Conservation (phyloP, 2,797 vertebrate genomes). For the Toxotes lorentzi region DNA sequence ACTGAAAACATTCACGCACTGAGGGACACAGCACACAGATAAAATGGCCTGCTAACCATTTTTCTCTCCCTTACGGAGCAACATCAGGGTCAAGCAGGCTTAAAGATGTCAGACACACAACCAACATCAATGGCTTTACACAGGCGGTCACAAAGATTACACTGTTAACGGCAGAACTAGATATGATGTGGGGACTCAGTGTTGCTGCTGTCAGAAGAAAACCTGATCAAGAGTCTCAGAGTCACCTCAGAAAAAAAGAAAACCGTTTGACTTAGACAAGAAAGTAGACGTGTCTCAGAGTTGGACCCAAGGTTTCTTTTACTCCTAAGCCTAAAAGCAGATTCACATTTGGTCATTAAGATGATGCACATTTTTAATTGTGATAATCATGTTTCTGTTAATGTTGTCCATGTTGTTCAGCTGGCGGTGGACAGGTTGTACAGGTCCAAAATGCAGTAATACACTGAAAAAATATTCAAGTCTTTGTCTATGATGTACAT, state of each 20-base stretch:
- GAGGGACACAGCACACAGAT: conserved; percentile 25
- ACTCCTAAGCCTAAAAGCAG: background rate
- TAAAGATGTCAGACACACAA: conserved; percentile 40
- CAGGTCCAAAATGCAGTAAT: background rate
- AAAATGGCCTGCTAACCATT: conserved; percentile 32
- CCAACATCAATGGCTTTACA: conserved; percentile 29
- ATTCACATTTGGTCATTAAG: background rate
- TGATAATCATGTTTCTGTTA: background rate
- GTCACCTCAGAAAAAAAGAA: background rate
- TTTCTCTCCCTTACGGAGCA: conserved; percentile 12
- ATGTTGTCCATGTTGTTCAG: background rate
- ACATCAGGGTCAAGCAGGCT: conserved; percentile 27
- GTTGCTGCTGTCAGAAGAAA: conserved; percentile 6
- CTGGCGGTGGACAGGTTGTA: background rate
- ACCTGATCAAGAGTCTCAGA: conserved; percentile 10
- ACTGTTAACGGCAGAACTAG: conserved; percentile 12
- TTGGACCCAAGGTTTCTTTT: background rate
- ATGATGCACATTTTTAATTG: background rate
- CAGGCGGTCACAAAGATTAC: conserved; percentile 19
- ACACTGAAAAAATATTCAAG: background rate
- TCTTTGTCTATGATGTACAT: too few relatives aligned
- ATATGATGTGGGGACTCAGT: conserved; percentile 27
- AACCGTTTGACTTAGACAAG: background rate
- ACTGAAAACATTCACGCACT: conserved; percentile 49
- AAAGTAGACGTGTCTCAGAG: background rate